These are phyloP conservation scores for Cyprinella venusta DNA, from an alignment of 2,797 vertebrate species.

Conservation along the genomic window DNA sequence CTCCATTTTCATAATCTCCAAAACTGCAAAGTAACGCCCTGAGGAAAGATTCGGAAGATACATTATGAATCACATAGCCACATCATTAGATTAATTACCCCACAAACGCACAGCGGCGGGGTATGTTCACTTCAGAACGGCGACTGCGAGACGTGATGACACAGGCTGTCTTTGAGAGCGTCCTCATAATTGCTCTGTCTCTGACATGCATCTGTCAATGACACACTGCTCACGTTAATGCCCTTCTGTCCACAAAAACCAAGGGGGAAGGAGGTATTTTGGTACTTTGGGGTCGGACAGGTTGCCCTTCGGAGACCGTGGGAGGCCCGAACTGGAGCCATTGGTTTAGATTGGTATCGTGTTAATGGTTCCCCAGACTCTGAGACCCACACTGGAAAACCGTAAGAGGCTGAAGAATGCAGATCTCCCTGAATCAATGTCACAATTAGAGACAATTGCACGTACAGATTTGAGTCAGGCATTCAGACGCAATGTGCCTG, in stretches of 20 bases:
- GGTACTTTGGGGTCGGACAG: conserved; percentile 68
- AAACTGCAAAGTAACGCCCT: conserved; percentile 38
- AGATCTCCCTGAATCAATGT: conserved; percentile 75
- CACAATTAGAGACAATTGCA: conserved; percentile 80
- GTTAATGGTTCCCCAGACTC: conserved; percentile 81
- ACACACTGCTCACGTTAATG: conserved; percentile 75
- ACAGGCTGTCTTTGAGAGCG: conserved; percentile 72
- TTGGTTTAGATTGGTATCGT: conserved; percentile 82
- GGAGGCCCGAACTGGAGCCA: conserved; percentile 82
- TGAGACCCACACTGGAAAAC: conserved; percentile 74
- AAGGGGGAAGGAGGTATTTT: conserved; percentile 59
- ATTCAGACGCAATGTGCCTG: conserved; percentile 66
- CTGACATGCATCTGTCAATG: conserved; percentile 81
- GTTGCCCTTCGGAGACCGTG: conserved; percentile 72
- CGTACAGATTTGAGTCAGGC: conserved; percentile 63
- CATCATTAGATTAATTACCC: conserved; percentile 56
- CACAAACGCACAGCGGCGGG: conserved; percentile 34
- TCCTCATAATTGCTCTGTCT: conserved; percentile 72
- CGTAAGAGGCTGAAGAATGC: conserved; percentile 81
- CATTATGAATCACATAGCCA: conserved; percentile 37
- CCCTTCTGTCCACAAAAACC: conserved; percentile 63
- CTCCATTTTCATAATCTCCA: conserved; percentile 32
- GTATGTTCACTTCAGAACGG: conserved; percentile 59
- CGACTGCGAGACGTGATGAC: conserved; percentile 76
- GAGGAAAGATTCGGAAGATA: conserved; percentile 48